Evolutionary conservation across 2,888 invertebrate genomes (phyloP).

Genomic region (Eutolmus rufibarbis): DNA sequence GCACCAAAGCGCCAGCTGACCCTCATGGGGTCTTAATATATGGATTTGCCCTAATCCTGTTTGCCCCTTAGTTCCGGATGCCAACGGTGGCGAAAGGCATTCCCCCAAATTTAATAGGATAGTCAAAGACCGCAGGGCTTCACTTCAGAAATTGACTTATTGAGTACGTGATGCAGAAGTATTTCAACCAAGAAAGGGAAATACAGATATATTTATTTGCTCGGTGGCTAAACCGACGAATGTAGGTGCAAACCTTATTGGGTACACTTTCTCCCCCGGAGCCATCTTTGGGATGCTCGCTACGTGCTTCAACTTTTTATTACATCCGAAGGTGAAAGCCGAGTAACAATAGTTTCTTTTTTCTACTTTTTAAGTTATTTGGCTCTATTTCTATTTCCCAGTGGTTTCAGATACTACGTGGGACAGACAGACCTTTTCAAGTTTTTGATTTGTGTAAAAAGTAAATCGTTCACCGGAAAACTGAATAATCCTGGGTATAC

Average conservation of each 20-base stretch:
- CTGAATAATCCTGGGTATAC: not conserved
- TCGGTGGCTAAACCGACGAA: not conserved
- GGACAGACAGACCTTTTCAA: not conserved
- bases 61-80: not conserved
- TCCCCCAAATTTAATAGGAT: conserved; percentile 33
- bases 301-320: conserved; percentile 24
- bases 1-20: not conserved
- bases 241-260: conserved; percentile 2
- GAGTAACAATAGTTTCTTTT: conserved; percentile 10
- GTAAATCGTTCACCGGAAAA: not conserved
- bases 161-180: conserved; percentile 24
- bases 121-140: conserved; percentile 17
- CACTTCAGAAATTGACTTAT: conserved; percentile 35
- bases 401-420: not conserved
- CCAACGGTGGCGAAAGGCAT: not conserved
- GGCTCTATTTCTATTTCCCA: not conserved
- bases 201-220: not conserved
- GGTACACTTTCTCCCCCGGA: conserved; percentile 19
- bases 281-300: not conserved
- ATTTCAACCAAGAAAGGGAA: not conserved
- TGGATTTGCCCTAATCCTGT: conserved; percentile 7
- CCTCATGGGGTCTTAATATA: conserved; percentile 8
- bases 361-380: not conserved
- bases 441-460: not conserved
- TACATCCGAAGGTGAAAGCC: conserved; percentile 20